Percentiles rank a stretch among this genome's conserved stretches.
Evolutionary conservation across 2,888 invertebrate species (phyloP).

Genomic region (Iselma pallidipennis): DNA sequence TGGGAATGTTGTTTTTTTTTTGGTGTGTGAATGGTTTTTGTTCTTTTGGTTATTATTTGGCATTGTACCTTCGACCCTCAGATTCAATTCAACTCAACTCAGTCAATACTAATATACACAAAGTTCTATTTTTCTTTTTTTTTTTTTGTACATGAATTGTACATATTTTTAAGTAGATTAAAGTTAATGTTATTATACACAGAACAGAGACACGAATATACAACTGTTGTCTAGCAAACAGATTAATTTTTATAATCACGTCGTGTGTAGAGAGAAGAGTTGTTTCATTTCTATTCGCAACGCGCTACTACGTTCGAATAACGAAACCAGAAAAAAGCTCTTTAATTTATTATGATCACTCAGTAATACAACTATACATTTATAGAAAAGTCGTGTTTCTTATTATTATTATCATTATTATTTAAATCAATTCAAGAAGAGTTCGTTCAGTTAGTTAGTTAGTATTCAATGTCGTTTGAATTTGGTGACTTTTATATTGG

Average conservation of each 20-base stretch:
- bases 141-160: constrained; percentile 13
- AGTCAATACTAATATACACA: background rate
- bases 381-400: background rate
- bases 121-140: constrained; percentile 5
- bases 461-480: too few relatives aligned
- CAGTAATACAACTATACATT: background rate
- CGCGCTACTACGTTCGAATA: constrained; percentile 1
- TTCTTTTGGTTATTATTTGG: too few relatives aligned
- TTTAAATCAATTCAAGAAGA: background rate
- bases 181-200: constrained; percentile 25
- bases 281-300: background rate
- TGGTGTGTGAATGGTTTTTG: too few relatives aligned
- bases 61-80: background rate
- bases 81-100: too few relatives aligned
- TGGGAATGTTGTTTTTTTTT: too few relatives aligned
- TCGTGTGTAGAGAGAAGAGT: constrained; percentile 15
- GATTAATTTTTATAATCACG: constrained; percentile 18
- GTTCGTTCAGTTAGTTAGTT: too few relatives aligned
- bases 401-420: background rate
- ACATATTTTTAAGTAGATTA: constrained; percentile 25
- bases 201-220: background rate
- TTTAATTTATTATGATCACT: background rate
- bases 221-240: constrained; percentile 19
- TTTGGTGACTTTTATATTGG: too few relatives aligned
- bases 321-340: background rate